Evolutionary conservation across 2,888 invertebrate genomes (phyloP).

Genomic region (Sipha maydis): DNA sequence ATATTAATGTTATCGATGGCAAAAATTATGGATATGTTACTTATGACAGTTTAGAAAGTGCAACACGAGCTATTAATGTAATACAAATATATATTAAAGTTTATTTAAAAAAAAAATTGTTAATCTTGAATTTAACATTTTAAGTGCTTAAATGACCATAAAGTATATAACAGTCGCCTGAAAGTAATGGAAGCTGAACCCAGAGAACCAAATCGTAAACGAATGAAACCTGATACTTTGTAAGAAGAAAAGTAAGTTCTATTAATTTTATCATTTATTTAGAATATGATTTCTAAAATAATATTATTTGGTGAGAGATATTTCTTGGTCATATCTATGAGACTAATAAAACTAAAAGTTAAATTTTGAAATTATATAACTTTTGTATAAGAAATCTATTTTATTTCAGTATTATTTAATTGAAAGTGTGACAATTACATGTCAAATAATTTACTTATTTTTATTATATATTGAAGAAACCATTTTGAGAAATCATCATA

Average conservation of each 20-base stretch:
- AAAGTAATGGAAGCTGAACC: slow-evolving; percentile 89
- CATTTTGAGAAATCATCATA: too few relatives aligned
- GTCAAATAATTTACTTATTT: background rate
- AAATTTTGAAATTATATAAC: background rate
- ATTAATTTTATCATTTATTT: background rate
- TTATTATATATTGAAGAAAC: background rate
- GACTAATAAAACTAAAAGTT: background rate
- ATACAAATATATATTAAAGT: slow-evolving; percentile 56
- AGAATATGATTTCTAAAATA: background rate
- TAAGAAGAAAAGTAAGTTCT: slow-evolving; percentile 39
- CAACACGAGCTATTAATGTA: slow-evolving; percentile 79
- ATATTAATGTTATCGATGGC: slow-evolving; percentile 87
- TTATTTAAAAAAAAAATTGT: slow-evolving; percentile 15
- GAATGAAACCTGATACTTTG: slow-evolving; percentile 61
- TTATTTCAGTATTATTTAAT: too few relatives aligned
- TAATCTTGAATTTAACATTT: slow-evolving; percentile 48
- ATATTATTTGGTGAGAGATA: background rate
- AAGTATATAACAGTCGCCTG: slow-evolving; percentile 84
- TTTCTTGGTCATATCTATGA: background rate
- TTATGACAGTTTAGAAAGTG: slow-evolving; percentile 80
- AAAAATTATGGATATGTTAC: slow-evolving; percentile 94
- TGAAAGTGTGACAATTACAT: too few relatives aligned
- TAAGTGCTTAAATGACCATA: slow-evolving; percentile 81
- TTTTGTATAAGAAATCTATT: background rate
- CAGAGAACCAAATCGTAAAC: slow-evolving; percentile 63